Evolutionary conservation across 2,797 vertebrate species (phyloP), one percentile per base, ranked within the genome.

Genomic region (Chrosomus eos): DNA sequence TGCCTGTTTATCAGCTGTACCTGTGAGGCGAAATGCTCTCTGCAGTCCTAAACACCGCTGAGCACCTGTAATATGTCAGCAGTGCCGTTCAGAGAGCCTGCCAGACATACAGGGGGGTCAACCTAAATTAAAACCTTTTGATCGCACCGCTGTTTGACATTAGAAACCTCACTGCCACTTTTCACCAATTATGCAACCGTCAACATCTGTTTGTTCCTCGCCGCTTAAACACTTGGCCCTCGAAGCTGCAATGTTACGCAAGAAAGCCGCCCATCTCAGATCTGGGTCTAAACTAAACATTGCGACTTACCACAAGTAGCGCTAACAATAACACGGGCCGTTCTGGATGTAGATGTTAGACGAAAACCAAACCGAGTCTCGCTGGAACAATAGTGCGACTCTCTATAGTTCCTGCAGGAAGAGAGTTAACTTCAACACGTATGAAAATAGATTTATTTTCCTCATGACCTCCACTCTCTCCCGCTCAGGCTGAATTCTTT

Each of bases 171-270:
- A 84, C 87, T 88, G 79, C 86, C 87, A 77, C 85, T 85, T 88
- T 82, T 81, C 88, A 64, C 33, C 85, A 86, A 88, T 95, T 93
- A 93, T 86, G 90, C 92, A 95, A 94, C 89, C 80, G 19, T 89
- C 85, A 92, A 93, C 93, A 95, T 94, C 93, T 94, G 94, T 91
- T 94, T 91, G 90, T 88, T 90, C 83, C 88, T 91, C 85, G 31
- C 40, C 72, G 79, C 87, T 89, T 86, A 86, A 83, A 87, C 83
- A 80, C 88, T 88, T 89, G 87, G 90, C 88, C 91, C 78, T 84
- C 84, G 9, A 87, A 93, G 87, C 88, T 74, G 88, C 80, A 88
- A 88, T 62, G 83, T 86, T 87, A 86, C 71, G 31, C 83, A 85
- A 81, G 38, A 73, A 67, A 31, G 81, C 90, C 64, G 77, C 84